Conservation (phyloP, 2,113 vertebrate species). For the Cephalophus harveyi region DNA sequence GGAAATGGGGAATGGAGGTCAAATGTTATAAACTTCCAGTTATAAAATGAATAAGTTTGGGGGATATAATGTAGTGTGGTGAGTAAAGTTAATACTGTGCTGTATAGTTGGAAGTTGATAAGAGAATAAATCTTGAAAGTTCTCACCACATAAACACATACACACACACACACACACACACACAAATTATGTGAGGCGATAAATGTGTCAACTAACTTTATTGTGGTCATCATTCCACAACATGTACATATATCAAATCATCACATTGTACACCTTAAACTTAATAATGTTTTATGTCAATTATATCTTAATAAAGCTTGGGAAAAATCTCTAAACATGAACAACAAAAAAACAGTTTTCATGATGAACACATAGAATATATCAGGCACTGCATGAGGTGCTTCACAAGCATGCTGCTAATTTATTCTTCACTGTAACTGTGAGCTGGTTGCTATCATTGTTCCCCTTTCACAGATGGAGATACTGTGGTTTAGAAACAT, state of each 20-base stretch:
- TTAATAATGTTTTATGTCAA: background rate
- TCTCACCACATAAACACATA: background rate
- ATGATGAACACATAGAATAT: background rate
- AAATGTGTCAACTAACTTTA: background rate
- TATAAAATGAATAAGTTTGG: background rate
- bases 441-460: background rate
- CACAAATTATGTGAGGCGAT: background rate
- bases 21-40: background rate
- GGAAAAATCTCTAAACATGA: background rate
- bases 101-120: background rate
- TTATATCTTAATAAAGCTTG: background rate
- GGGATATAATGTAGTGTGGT: background rate
- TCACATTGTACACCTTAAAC: background rate
- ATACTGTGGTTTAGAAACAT: background rate
- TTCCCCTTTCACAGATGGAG: background rate
- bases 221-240: background rate
- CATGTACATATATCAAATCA: background rate
- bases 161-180: background rate
- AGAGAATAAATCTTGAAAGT: background rate
- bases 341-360: background rate
- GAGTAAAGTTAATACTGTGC: background rate
- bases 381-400: rapidly evolving
- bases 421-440: background rate
- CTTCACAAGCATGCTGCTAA: background rate
- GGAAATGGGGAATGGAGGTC: background rate